Evolutionary conservation across 2,113 vertebrate genomes (phyloP).

Genomic region (Sula dactylatra): DNA sequence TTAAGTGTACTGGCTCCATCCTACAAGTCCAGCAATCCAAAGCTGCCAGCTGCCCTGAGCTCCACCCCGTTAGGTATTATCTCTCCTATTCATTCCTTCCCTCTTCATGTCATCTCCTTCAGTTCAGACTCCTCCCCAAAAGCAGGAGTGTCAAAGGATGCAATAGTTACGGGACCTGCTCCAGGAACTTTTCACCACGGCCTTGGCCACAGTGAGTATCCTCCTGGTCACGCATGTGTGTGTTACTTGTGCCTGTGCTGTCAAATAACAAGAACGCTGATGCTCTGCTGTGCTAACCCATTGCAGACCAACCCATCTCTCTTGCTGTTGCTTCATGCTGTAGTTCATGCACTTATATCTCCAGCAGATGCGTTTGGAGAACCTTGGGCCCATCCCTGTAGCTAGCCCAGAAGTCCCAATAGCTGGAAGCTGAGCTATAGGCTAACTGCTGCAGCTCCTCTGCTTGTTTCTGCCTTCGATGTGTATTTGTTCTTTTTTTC

Average conservation of each 20-base stretch:
- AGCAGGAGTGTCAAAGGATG: conserved; percentile 77
- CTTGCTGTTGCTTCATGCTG: neutral
- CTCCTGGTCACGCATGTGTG: neutral
- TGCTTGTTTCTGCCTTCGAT: conserved; percentile 48
- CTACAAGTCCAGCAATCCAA: conserved; percentile 77
- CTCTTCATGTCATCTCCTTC: conserved; percentile 77
- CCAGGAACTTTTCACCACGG: conserved; percentile 83
- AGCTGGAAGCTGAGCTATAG: neutral
- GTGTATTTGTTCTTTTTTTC: conserved; percentile 66
- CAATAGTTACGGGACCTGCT: conserved; percentile 79
- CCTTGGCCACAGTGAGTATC: conserved; percentile 82
- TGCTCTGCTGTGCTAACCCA: neutral
- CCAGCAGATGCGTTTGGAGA: neutral
- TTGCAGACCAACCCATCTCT: neutral
- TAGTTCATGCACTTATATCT: neutral
- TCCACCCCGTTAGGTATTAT: conserved; percentile 74
- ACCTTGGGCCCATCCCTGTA: neutral
- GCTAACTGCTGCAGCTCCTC: conserved; percentile 9
- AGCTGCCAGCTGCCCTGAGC: conserved; percentile 75
- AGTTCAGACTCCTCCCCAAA: conserved; percentile 75
- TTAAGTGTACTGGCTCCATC: conserved; percentile 79
- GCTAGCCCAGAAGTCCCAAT: neutral
- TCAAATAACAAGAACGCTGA: neutral
- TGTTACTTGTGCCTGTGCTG: conserved; percentile 12
- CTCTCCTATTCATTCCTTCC: conserved; percentile 77